Percentiles rank a stretch among this genome's conserved stretches.
These are phyloP conservation scores for Pherbina coryleti DNA, from an alignment of 2,888 invertebrate species.

Conservation along the genomic window DNA sequence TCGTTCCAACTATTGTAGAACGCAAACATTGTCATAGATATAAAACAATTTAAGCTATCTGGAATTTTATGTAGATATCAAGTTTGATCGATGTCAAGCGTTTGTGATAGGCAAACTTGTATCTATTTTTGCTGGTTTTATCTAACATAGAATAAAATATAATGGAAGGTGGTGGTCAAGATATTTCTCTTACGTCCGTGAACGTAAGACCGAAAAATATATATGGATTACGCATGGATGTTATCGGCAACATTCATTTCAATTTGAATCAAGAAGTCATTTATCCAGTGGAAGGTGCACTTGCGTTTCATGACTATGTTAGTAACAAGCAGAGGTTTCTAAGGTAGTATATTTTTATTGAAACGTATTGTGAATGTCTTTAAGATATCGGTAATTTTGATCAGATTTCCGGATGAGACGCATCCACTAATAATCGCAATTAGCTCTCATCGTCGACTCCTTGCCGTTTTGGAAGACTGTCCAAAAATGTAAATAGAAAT, in stretches of 20 bases:
- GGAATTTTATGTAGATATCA: background rate
- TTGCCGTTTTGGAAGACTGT: conserved; percentile 64
- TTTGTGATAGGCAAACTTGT: background rate
- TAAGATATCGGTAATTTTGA: background rate
- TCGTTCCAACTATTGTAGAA: background rate
- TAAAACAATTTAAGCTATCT: background rate
- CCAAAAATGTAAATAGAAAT: conserved; percentile 52
- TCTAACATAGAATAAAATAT: background rate
- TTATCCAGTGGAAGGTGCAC: conserved; percentile 83
- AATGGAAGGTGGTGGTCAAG: conserved; percentile 27
- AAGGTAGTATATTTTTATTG: conserved; percentile 60
- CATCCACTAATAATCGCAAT: conserved; percentile 62
- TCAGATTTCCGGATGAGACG: conserved; percentile 64
- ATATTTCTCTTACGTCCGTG: conserved; percentile 52
- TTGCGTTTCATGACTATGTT: conserved; percentile 81
- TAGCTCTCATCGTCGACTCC: conserved; percentile 63
- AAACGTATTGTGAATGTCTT: background rate
- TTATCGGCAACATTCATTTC: conserved; percentile 80
- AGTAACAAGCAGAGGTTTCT: conserved; percentile 82
- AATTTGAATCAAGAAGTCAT: conserved; percentile 81
- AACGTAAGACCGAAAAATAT: conserved; percentile 65
- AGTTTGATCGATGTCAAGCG: conserved; percentile 9
- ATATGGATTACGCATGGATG: conserved; percentile 66
- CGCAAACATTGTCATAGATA: conserved; percentile 21
- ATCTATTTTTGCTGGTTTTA: background rate